Evolutionary conservation across 2,113 vertebrate species (phyloP).

Genomic region (Catharus bicknelli): DNA sequence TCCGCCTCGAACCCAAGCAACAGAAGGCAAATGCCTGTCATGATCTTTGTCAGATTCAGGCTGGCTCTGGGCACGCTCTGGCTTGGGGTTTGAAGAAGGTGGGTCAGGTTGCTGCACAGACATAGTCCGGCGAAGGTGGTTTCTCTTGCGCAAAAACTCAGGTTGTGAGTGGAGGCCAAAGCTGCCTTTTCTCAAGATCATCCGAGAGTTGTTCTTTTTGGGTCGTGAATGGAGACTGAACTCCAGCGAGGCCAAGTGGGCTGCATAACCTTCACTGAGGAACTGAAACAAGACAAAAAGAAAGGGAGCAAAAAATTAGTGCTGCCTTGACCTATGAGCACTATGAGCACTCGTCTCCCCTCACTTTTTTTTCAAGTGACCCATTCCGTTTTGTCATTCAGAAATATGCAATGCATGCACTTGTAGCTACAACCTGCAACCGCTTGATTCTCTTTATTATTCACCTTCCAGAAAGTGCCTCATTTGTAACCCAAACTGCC

Average conservation of each 20-base stretch:
- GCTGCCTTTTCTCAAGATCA: slow-evolving; percentile 94
- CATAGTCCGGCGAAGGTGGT: slow-evolving; percentile 93
- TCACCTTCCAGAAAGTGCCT: background rate
- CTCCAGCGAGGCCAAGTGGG: slow-evolving; percentile 90
- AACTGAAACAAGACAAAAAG: slow-evolving; percentile 77
- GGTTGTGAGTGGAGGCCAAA: slow-evolving; percentile 94
- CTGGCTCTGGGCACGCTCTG: slow-evolving; percentile 96
- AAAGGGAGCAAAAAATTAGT: background rate
- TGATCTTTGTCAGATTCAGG: slow-evolving; percentile 95
- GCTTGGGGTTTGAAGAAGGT: slow-evolving; percentile 87
- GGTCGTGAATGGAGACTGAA: slow-evolving; percentile 89
- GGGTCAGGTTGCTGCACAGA: slow-evolving; percentile 96
- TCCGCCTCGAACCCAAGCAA: slow-evolving; percentile 85
- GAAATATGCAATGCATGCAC: background rate
- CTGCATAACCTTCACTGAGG: slow-evolving; percentile 93
- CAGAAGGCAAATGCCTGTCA: slow-evolving; percentile 74
- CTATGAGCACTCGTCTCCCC: background rate
- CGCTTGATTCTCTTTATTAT: background rate
- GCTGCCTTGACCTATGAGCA: background rate
- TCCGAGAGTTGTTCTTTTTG: slow-evolving; percentile 91
- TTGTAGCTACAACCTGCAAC: background rate
- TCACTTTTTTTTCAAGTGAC: background rate
- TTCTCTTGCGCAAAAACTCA: slow-evolving; percentile 93
- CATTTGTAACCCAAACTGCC: background rate
- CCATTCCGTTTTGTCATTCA: background rate